Conservation (phyloP, 2,888 invertebrate species). For the Selenia dentaria region DNA sequence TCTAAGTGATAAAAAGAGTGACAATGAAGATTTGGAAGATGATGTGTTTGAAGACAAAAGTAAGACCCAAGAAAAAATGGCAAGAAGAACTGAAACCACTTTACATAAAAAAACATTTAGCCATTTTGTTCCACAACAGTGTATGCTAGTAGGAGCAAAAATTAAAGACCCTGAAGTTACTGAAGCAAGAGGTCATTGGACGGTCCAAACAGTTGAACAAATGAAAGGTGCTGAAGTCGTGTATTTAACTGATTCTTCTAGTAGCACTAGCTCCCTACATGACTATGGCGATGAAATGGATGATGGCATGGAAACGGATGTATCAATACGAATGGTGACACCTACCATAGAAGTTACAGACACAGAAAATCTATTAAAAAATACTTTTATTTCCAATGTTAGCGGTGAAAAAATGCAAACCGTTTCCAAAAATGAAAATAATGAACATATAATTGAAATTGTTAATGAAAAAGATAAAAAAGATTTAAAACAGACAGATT, state of each 20-base stretch:
- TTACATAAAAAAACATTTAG: slow-evolving; percentile 60
- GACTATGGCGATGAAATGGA: slow-evolving; percentile 78
- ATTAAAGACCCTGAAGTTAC: slow-evolving; percentile 82
- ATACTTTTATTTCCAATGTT: slow-evolving; percentile 48
- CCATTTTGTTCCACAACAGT: slow-evolving; percentile 69
- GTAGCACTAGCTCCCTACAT: slow-evolving; percentile 85
- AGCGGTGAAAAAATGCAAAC: slow-evolving; percentile 14
- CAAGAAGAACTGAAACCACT: slow-evolving; percentile 42
- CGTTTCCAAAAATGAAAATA: slow-evolving; percentile 3
- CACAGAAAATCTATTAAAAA: slow-evolving; percentile 69
- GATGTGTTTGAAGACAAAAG: slow-evolving; percentile 74
- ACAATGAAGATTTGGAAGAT: slow-evolving; percentile 77
- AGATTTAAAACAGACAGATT: slow-evolving; percentile 11
- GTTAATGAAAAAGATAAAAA: slow-evolving; percentile 19
- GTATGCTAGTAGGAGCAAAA: slow-evolving; percentile 86
- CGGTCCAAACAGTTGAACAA: slow-evolving; percentile 76
- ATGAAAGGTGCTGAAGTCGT: slow-evolving; percentile 87
- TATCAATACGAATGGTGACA: slow-evolving; percentile 75
- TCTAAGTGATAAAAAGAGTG: slow-evolving; percentile 75
- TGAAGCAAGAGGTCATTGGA: slow-evolving; percentile 85
- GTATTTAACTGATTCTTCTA: slow-evolving; percentile 87
- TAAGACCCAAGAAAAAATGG: slow-evolving; percentile 44
- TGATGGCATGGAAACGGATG: slow-evolving; percentile 74
- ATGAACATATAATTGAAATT: slow-evolving; percentile 24
- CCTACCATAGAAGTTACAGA: slow-evolving; percentile 80